Evolutionary conservation across 2,888 invertebrate genomes (phyloP).

Genomic region (Agrochola lota): DNA sequence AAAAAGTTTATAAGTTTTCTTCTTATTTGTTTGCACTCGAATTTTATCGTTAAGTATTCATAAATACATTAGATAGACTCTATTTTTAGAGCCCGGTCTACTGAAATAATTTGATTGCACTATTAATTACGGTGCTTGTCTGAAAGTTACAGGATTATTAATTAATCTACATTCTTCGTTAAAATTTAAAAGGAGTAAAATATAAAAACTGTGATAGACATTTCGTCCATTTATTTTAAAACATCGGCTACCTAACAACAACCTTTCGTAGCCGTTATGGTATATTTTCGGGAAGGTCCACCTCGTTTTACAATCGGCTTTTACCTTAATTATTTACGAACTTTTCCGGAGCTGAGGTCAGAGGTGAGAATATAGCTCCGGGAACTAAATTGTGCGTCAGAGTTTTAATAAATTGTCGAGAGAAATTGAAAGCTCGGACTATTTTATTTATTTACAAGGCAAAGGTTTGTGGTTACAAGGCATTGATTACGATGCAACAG

Average conservation of each 20-base stretch:
- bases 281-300: constrained; percentile 35
- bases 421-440: not conserved
- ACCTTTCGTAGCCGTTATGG: constrained; percentile 19
- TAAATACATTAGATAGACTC: not conserved
- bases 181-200: not conserved
- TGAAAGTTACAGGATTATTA: not conserved
- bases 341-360: constrained; percentile 25
- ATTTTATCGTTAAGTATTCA: not conserved
- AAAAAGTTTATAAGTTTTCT: not conserved
- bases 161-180: no score
- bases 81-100: not conserved
- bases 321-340: constrained; percentile 48
- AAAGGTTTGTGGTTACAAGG: no score
- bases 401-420: constrained; percentile 17
- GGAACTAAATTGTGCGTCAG: constrained; percentile 15
- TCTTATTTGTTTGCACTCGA: not conserved
- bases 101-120: not conserved
- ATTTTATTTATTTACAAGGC: not conserved
- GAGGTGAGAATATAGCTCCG: constrained; percentile 46
- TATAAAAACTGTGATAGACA: not conserved
- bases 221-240: constrained; percentile 30
- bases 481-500: no score
- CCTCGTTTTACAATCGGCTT: not conserved
- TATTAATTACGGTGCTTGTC: not conserved
- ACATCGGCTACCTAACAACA: constrained; percentile 18